Conservation (phyloP, 23 tunicate genomes). For the Trididemnum nubilum region DNA sequence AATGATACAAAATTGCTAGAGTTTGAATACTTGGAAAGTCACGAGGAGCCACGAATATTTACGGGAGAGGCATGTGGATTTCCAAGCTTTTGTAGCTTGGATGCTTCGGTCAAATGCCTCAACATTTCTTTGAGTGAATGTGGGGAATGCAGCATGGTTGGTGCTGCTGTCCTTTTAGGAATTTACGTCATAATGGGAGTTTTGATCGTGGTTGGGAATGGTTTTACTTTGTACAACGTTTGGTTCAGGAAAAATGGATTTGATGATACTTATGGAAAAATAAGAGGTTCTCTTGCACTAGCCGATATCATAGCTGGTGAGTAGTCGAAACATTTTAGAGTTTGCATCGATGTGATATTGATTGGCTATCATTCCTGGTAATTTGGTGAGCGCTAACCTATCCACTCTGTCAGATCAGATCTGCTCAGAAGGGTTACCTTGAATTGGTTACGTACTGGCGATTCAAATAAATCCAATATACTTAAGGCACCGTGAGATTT, state of each 20-base stretch:
- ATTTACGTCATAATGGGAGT: constrained; percentile 26
- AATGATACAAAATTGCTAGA: no score
- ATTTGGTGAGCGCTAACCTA: no score
- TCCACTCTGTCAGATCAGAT: no score
- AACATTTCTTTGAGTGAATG: background rate
- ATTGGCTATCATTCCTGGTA: no score
- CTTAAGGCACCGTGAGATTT: no score
- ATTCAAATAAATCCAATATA: no score
- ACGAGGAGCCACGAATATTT: no score
- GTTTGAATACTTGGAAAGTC: no score
- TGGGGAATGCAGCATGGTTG: constrained; percentile 16
- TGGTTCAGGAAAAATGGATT: background rate
- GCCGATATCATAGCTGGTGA: constrained; percentile 47
- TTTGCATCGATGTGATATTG: no score
- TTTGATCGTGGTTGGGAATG: constrained; percentile 37
- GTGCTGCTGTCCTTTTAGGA: constrained; percentile 8
- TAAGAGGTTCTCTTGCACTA: constrained; percentile 34
- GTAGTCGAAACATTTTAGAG: background rate
- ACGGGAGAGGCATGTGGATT: no score
- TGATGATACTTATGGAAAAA: constrained; percentile 35
- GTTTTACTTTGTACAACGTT: constrained; percentile 27
- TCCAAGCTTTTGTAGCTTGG: constrained; percentile 26
- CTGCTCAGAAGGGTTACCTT: no score
- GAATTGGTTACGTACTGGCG: no score
- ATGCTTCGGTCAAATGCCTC: background rate